Conservation (phyloP, 2,888 invertebrate species). For the Malthinus flaveolus region DNA sequence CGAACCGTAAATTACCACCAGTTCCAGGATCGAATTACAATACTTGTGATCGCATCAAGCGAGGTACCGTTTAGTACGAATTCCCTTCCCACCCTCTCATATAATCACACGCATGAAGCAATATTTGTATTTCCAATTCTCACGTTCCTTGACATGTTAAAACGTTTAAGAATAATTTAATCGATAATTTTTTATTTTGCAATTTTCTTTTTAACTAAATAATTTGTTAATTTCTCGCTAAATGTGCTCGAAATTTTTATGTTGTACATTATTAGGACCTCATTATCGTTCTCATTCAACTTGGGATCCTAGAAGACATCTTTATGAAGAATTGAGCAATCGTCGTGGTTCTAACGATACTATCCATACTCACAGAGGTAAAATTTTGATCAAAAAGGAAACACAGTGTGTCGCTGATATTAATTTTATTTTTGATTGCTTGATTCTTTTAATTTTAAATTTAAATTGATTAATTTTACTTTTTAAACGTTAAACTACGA, state of each 20-base stretch:
- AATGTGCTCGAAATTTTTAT: slow-evolving; percentile 34
- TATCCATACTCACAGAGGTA: slow-evolving; percentile 61
- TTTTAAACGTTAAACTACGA: background rate
- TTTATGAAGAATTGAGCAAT: slow-evolving; percentile 86
- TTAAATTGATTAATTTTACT: background rate
- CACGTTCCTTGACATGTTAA: background rate
- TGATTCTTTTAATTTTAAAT: background rate
- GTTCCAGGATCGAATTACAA: slow-evolving; percentile 93
- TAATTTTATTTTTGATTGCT: slow-evolving; percentile 1
- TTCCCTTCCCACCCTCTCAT: slow-evolving; percentile 11
- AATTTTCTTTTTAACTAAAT: background rate
- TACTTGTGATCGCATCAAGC: slow-evolving; percentile 91
- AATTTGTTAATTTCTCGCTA: slow-evolving; percentile 20
- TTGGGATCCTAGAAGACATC: slow-evolving; percentile 87
- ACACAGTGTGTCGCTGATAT: background rate
- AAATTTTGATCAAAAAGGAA: slow-evolving; percentile 23
- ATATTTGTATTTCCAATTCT: slow-evolving; percentile 9
- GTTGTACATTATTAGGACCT: slow-evolving; percentile 47
- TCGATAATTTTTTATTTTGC: too few relatives aligned
- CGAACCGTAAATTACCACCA: slow-evolving; percentile 88
- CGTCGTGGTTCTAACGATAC: slow-evolving; percentile 71
- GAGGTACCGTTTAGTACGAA: slow-evolving; percentile 85
- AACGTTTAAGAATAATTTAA: too few relatives aligned
- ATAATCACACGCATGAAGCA: slow-evolving; percentile 24
- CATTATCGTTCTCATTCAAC: slow-evolving; percentile 68